Evolutionary conservation across 2,888 invertebrate species (phyloP).

Genomic region (Sinotaia quadrata): DNA sequence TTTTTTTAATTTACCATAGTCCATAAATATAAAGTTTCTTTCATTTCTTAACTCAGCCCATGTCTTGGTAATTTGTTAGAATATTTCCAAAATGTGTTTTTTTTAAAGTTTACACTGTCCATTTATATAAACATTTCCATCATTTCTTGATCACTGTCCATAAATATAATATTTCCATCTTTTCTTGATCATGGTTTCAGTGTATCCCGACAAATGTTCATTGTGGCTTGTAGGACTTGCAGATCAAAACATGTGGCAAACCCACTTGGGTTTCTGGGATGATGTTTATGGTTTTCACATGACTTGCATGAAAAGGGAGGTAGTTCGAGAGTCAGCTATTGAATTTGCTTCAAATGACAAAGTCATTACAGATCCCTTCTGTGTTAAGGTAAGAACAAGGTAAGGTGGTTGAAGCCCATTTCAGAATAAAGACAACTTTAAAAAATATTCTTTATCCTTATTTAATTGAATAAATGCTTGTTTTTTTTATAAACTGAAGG

Average conservation of each 20-base stretch:
- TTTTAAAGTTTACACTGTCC: neutral
- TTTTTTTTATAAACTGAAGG: no score
- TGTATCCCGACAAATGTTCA: constrained; percentile 88
- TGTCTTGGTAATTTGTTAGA: no score
- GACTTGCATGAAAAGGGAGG: constrained; percentile 90
- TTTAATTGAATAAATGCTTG: no score
- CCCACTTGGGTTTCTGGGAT: constrained; percentile 85
- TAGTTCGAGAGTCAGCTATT: constrained; percentile 84
- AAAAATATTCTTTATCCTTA: no score
- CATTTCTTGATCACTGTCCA: neutral
- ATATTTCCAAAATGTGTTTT: no score
- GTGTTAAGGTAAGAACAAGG: constrained; percentile 73
- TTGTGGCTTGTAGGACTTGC: constrained; percentile 86
- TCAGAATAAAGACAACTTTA: no score
- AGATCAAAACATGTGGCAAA: constrained; percentile 77
- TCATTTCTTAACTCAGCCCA: no score
- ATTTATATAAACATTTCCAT: neutral
- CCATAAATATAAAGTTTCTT: no score
- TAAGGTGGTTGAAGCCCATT: no score
- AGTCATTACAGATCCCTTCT: constrained; percentile 79
- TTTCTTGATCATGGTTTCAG: no score
- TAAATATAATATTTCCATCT: no score
- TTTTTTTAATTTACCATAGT: no score
- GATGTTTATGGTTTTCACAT: constrained; percentile 95
- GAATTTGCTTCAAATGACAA: constrained; percentile 79